These are phyloP conservation scores for Neuroscelio doddi DNA, from an alignment of 2,888 invertebrate species.

Conservation along the genomic window DNA sequence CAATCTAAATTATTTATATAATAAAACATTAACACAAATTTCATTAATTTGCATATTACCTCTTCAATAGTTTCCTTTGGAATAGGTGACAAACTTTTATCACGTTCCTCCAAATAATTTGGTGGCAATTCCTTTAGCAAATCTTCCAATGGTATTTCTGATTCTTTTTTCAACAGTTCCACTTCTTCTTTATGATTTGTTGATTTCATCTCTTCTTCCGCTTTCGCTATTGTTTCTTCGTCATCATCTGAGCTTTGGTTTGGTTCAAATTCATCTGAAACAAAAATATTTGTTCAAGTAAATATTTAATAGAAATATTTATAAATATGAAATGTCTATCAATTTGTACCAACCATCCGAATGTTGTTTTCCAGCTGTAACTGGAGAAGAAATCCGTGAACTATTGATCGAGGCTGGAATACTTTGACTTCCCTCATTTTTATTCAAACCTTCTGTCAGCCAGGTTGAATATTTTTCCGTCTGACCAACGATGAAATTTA, in stretches of 20 bases:
- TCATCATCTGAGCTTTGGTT: constrained; percentile 87
- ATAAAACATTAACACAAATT: no score
- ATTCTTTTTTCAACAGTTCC: constrained; percentile 89
- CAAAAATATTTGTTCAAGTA: background rate
- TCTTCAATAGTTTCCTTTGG: constrained; percentile 53
- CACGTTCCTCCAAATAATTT: constrained; percentile 83
- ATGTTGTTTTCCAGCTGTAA: constrained; percentile 59
- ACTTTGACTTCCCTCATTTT: constrained; percentile 71
- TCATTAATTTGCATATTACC: no score
- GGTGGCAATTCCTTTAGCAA: constrained; percentile 86
- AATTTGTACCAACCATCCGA: constrained; percentile 67
- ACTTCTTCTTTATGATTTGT: constrained; percentile 81
- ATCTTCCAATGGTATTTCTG: constrained; percentile 90
- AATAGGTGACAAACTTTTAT: constrained; percentile 73
- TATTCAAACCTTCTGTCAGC: constrained; percentile 89
- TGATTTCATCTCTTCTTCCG: constrained; percentile 78
- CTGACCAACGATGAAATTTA: constrained; percentile 98
- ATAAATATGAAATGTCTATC: background rate
- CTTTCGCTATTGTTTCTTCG: constrained; percentile 94
- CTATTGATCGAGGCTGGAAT: constrained; percentile 70
- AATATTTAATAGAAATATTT: background rate
- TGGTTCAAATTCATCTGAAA: constrained; percentile 87
- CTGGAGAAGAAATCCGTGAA: constrained; percentile 70
- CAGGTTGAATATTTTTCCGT: constrained; percentile 97
- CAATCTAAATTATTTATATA: no score